These are phyloP conservation scores for Drosophila sp. DNA, from an alignment of 1,140 invertebrate species.

Conservation along the genomic window DNA sequence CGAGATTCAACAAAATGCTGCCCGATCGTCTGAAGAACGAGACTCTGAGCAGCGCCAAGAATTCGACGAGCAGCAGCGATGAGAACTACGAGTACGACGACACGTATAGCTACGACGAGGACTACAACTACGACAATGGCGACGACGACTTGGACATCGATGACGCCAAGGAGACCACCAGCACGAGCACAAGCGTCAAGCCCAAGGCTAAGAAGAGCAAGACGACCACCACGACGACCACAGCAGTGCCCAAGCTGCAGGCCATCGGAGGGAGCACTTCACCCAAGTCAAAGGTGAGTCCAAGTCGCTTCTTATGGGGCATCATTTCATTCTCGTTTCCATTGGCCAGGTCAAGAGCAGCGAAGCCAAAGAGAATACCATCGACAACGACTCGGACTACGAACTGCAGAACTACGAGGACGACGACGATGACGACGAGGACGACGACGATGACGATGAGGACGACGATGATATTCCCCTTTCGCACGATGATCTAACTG, in stretches of 20 bases:
- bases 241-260: slow-evolving; percentile 51
- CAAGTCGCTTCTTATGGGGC: not conserved
- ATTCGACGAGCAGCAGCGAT: slow-evolving; percentile 49
- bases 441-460: slow-evolving; percentile 62
- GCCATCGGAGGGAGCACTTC: slow-evolving; percentile 59
- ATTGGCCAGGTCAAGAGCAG: slow-evolving; percentile 41
- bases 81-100: slow-evolving; percentile 58
- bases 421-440: slow-evolving; percentile 61
- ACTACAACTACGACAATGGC: slow-evolving; percentile 39
- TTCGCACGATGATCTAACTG: slow-evolving; percentile 48
- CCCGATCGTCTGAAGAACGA: slow-evolving; percentile 50
- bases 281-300: slow-evolving; percentile 52
- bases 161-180: slow-evolving; percentile 49
- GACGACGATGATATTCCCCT: slow-evolving; percentile 22
- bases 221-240: slow-evolving; percentile 26
- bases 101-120: slow-evolving; percentile 41
- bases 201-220: slow-evolving; percentile 57
- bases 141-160: slow-evolving; percentile 50
- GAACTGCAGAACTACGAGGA: slow-evolving; percentile 54
- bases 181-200: slow-evolving; percentile 7
- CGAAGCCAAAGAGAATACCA: slow-evolving; percentile 53
- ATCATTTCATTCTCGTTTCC: not conserved
- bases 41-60: slow-evolving; percentile 38
- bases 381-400: slow-evolving; percentile 65
- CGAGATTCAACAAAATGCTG: slow-evolving; percentile 77